A percentile compares a stretch with the other conserved stretches of the same genome.
phyloP scores from a whole-genome alignment of 2,797 vertebrate species.

The Anomalospiza imberbis region DNA sequence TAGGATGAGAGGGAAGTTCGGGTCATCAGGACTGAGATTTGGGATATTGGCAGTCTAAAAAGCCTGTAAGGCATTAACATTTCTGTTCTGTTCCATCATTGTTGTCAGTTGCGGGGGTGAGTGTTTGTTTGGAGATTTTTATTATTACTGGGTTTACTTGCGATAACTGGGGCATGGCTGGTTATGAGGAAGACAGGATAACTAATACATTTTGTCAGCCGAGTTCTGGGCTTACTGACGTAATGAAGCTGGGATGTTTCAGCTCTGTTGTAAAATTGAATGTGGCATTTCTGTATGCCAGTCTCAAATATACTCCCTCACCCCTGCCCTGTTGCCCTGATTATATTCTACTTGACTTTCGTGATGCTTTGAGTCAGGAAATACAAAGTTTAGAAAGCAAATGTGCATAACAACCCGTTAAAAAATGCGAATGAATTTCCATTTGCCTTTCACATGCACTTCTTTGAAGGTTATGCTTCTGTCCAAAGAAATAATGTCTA shows the following conservation, averaged over 20 bases:
- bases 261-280: not conserved
- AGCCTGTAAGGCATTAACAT: not conserved
- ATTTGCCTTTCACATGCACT: not conserved
- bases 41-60: not conserved
- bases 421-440: not conserved
- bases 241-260: not conserved
- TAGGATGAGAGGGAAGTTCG: not conserved
- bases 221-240: not conserved
- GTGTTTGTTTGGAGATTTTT: not conserved
- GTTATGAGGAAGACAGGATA: not conserved
- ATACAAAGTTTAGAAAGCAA: not conserved
- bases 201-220: not conserved
- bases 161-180: not conserved
- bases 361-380: not conserved
- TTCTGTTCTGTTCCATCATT: not conserved
- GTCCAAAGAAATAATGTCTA: not conserved
- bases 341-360: not conserved
- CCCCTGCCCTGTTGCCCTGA: fast-evolving
- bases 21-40: not conserved
- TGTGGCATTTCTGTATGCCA: not conserved
- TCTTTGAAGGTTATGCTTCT: not conserved
- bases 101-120: not conserved
- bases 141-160: not conserved
- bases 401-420: not conserved
- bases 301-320: not conserved